These are phyloP conservation scores for Pelodytes ibericus DNA, from an alignment of 2,797 vertebrate genomes.

Conservation along the genomic window DNA sequence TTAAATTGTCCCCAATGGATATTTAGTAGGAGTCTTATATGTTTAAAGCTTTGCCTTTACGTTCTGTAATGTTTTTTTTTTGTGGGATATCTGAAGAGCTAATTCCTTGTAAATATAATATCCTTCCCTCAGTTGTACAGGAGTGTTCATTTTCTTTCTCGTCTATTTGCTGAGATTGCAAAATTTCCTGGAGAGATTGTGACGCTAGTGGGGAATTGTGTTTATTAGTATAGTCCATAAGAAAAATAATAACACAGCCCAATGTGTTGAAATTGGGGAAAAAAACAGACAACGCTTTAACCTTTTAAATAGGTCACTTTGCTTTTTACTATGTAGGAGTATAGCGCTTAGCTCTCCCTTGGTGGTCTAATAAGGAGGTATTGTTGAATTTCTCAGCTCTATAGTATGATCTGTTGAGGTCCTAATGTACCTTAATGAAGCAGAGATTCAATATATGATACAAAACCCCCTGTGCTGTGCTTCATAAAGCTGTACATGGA, in stretches of 20 bases:
- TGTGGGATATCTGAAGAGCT: slow-evolving; percentile 41
- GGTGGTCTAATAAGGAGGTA: too few relatives aligned
- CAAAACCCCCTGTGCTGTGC: too few relatives aligned
- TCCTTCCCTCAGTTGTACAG: slow-evolving; percentile 28
- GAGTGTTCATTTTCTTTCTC: slow-evolving; percentile 8
- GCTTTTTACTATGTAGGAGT: too few relatives aligned
- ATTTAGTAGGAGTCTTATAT: slow-evolving; percentile 32
- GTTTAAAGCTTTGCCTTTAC: slow-evolving; percentile 30
- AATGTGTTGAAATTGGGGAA: background rate
- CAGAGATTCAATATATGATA: too few relatives aligned
- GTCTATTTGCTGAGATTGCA: background rate
- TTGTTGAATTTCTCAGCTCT: too few relatives aligned
- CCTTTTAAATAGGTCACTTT: background rate
- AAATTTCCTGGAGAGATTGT: background rate
- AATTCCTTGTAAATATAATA: slow-evolving; percentile 42
- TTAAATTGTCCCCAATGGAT: slow-evolving; percentile 13
- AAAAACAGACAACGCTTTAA: background rate
- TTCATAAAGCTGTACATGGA: too few relatives aligned
- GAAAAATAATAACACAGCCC: background rate
- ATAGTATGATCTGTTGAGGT: too few relatives aligned
- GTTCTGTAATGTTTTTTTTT: slow-evolving; percentile 45
- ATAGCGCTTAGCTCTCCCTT: too few relatives aligned
- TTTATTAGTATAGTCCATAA: background rate
- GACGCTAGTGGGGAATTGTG: background rate
- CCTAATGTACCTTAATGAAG: too few relatives aligned